Base-by-base conservation (phyloP, 2,797 vertebrate genomes). In the Champsocephalus gunnari region DNA sequence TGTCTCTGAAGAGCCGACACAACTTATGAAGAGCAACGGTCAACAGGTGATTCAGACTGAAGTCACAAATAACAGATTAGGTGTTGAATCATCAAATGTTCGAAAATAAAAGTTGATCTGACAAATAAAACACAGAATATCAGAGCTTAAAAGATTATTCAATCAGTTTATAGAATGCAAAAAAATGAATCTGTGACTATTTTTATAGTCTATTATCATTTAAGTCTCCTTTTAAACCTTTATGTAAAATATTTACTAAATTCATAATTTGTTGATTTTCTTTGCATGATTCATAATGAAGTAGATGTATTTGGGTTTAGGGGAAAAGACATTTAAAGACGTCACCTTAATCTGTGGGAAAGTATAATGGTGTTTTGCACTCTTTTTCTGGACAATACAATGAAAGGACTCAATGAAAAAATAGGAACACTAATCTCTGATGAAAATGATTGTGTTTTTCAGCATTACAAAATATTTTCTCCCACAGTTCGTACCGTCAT, bases 401-500 rank as follows among this genome's bases (percentile, higher is more conserved):
- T 48, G 16, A 47, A 49, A 55, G 9, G 0, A 34, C 28, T n/a
- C 13, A 16, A n/a, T 17, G 55, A 65, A n/a, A 43, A 43, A 60
- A 69, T 10, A 49, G 5, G 8, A 38, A 38, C 34, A 2, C 8
- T 38, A 38, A 38, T 38, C 8, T 38, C 19, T 3, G 41, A 47
- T 32, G 5, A 66, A 55, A 50, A 55, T 24, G 1, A 28, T 14
- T 17, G 3, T 16, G 17, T 21, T 24, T 28, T 59, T 59, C 2
- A 21, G 28, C 12, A 6, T 10, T 3, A 63, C 17, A 14, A 38
- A 41, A 66, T 9, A 11, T 57, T 28, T 48, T 53, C 5, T 45
- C 38, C 21, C 19, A 14, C 32, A 63, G 14, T 1, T 49, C 93
- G 85, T 90, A 99, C 98, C 94, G 98, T 99, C 98, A 99, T 99